Evolutionary conservation across 2,888 invertebrate genomes (phyloP), one percentile per base, ranked within the genome.

Genomic region (Pseudococcus jackbeardsleyi): DNA sequence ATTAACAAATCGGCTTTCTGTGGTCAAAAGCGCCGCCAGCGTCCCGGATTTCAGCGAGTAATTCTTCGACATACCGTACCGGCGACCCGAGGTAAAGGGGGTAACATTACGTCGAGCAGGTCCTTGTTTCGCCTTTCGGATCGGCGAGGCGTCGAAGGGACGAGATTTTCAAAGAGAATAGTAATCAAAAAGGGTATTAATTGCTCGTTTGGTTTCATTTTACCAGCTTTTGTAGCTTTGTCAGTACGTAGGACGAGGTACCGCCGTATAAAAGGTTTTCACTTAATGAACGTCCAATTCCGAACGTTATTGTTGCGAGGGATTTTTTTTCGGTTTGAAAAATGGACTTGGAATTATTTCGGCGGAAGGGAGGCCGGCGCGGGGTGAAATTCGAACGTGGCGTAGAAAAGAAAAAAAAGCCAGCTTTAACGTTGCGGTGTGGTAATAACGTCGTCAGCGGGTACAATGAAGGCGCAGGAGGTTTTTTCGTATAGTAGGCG

Each of bases 141-240:
- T 11, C 54, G 15, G 11, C 50, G 33, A 48, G 22, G 22, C 12
- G 12, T 9, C 17, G 39, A 15, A 19, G n/a, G 33, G 19, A 17
- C 26, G 59, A 54, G 39, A 68, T 86, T 86, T 68, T 86, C 86
- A 86, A 86, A 86, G 86, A 86, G 86, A 68, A 86, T 68, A 22
- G 68, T 39, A 72, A 86, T 82, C 79, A 86, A 72, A 72, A 86
- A 72, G 46, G 72, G 72, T 68, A 86, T 86, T 86, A 86, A 86
- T 86, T 86, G 86, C 86, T 86, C 86, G 86, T 86, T 86, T 86
- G 86, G 86, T 86, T 86, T 86, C 72, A 86, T 86, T 86, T 86
- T 86, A 86, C 86, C 86, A 86, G 86, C 86, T 86, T 86, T 86
- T 86, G 86, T 86, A 86, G 72, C 72, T 68, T 86, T 86, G 50